These are phyloP conservation scores for Coenobita brevimanus DNA, from an alignment of 1,140 invertebrate genomes.

Conservation along the genomic window DNA sequence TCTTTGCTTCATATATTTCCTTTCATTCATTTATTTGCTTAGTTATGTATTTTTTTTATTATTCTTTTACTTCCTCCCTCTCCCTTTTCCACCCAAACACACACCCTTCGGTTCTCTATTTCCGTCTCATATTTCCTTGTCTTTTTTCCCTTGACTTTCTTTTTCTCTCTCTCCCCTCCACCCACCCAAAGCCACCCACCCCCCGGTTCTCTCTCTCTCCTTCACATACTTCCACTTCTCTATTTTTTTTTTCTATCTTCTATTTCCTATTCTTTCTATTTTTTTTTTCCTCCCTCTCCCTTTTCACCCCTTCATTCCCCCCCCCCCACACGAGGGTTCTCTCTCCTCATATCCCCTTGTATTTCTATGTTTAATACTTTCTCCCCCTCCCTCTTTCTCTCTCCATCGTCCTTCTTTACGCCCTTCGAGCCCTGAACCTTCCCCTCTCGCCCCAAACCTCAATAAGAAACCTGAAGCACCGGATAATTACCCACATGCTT, in stretches of 20 bases:
- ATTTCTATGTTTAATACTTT: background rate
- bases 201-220: background rate
- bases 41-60: too few relatives aligned
- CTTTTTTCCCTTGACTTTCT: too few relatives aligned
- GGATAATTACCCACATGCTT: too few relatives aligned
- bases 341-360: background rate
- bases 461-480: too few relatives aligned
- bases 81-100: too few relatives aligned
- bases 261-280: background rate
- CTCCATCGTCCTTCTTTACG: background rate
- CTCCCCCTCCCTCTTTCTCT: background rate
- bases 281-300: background rate
- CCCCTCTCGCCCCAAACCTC: too few relatives aligned
- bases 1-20: too few relatives aligned
- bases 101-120: too few relatives aligned
- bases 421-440: background rate
- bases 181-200: background rate
- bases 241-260: background rate
- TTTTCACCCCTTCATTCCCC: background rate
- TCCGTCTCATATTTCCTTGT: too few relatives aligned
- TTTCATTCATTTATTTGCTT: too few relatives aligned
- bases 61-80: too few relatives aligned
- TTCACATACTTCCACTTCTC: background rate
- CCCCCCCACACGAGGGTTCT: background rate
- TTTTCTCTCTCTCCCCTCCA: background rate